phyloP scores from a whole-genome alignment of 2,113 vertebrate genomes.

The Cynoglossus semilaevis region DNA sequence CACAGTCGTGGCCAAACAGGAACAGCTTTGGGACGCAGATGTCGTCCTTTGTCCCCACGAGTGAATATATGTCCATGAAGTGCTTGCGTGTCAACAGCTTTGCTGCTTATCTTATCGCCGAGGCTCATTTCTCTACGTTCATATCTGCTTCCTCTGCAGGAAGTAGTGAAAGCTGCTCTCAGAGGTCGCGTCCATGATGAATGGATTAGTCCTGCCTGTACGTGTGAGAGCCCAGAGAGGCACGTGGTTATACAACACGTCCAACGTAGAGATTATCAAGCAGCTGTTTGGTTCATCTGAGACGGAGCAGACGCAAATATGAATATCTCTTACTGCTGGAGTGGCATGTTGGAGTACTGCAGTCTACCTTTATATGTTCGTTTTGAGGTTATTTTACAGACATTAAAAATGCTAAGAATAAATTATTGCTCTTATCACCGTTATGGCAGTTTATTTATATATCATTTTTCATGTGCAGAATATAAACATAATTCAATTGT shows the following conservation, averaged over 20 bases:
- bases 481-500: too few species aligned
- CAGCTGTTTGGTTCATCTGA: neutral
- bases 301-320: constrained; percentile 4
- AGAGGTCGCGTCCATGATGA: constrained; percentile 49
- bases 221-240: constrained; percentile 16
- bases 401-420: too few species aligned
- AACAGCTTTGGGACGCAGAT: neutral
- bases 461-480: too few species aligned
- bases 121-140: constrained; percentile 42
- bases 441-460: too few species aligned
- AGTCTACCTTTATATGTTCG: too few species aligned
- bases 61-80: constrained; percentile 1
- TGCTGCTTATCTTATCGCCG: constrained; percentile 46
- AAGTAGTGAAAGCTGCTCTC: constrained; percentile 37
- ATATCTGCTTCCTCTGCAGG: constrained; percentile 64
- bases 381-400: too few species aligned
- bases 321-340: neutral
- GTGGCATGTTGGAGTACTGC: too few species aligned
- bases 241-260: constrained; percentile 16
- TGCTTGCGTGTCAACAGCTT: neutral
- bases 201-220: constrained; percentile 34
- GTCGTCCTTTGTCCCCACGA: neutral
- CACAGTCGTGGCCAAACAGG: neutral
- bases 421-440: too few species aligned
- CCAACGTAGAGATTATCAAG: constrained; percentile 1